These are phyloP conservation scores for Drosophila sproati DNA, from an alignment of 1,140 invertebrate species.

Conservation along the genomic window DNA sequence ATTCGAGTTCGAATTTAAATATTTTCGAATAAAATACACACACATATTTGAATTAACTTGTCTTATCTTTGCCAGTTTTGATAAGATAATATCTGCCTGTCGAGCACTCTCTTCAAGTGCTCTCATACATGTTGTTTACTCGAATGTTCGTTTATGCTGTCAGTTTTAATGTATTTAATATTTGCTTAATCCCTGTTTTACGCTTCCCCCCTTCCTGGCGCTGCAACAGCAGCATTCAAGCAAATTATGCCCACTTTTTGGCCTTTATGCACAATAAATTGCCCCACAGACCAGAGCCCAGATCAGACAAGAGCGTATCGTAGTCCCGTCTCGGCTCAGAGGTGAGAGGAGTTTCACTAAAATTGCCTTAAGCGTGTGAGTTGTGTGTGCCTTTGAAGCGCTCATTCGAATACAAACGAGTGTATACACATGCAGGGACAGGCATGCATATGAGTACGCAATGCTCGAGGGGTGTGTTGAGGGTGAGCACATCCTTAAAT, in stretches of 20 bases:
- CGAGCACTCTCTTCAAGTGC: neutral
- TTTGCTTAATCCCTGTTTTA: slow-evolving; percentile 59
- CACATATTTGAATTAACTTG: neutral
- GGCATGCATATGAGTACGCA: slow-evolving; percentile 16
- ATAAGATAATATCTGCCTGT: slow-evolving; percentile 11
- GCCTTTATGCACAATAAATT: slow-evolving; percentile 75
- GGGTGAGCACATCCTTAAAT: slow-evolving; percentile 28
- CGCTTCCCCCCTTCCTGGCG: neutral
- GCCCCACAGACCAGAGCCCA: slow-evolving; percentile 36
- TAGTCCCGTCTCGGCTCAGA: neutral
- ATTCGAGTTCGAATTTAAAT: too few species aligned
- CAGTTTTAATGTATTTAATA: slow-evolving; percentile 81
- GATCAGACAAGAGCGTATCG: slow-evolving; percentile 17
- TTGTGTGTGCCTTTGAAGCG: slow-evolving; percentile 68
- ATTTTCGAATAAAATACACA: neutral
- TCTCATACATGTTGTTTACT: slow-evolving; percentile 48
- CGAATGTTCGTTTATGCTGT: slow-evolving; percentile 51
- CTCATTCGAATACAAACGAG: slow-evolving; percentile 15
- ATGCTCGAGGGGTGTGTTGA: neutral
- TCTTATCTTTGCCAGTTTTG: neutral
- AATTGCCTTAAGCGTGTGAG: slow-evolving; percentile 70
- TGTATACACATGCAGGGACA: neutral
- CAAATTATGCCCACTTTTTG: slow-evolving; percentile 72
- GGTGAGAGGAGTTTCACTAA: slow-evolving; percentile 52
- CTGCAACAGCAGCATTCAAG: slow-evolving; percentile 25